These are phyloP conservation scores for Pammene aurita DNA, from an alignment of 2,888 invertebrate species.

Conservation along the genomic window DNA sequence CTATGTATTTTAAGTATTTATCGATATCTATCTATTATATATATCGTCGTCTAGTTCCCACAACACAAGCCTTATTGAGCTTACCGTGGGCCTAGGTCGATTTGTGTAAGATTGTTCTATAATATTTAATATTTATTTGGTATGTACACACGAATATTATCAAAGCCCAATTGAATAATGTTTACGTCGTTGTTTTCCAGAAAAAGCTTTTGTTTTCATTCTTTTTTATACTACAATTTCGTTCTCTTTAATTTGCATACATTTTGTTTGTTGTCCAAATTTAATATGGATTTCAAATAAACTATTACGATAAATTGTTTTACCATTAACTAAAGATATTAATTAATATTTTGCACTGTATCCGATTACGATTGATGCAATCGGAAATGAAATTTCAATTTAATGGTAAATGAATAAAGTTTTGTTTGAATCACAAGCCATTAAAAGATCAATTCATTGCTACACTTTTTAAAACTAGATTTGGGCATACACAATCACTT, in stretches of 20 bases:
- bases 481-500: too few species aligned
- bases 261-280: background rate
- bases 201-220: background rate
- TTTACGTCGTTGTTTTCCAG: background rate
- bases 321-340: background rate
- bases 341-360: conserved; percentile 19
- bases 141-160: background rate
- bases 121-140: background rate
- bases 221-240: background rate
- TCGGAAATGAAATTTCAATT: background rate
- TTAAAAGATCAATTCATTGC: too few species aligned
- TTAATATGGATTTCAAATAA: background rate
- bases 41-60: too few species aligned
- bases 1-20: too few species aligned
- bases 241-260: background rate
- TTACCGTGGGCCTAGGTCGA: too few species aligned
- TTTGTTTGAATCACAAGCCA: background rate
- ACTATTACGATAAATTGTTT: too few species aligned
- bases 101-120: too few species aligned
- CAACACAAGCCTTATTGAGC: too few species aligned
- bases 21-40: too few species aligned
- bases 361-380: conserved; percentile 16
- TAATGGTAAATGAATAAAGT: background rate
- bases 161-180: background rate
- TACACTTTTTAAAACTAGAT: too few species aligned